These are phyloP conservation scores for Nycticorax nycticorax DNA, from an alignment of 2,113 vertebrate species.

Conservation along the genomic window DNA sequence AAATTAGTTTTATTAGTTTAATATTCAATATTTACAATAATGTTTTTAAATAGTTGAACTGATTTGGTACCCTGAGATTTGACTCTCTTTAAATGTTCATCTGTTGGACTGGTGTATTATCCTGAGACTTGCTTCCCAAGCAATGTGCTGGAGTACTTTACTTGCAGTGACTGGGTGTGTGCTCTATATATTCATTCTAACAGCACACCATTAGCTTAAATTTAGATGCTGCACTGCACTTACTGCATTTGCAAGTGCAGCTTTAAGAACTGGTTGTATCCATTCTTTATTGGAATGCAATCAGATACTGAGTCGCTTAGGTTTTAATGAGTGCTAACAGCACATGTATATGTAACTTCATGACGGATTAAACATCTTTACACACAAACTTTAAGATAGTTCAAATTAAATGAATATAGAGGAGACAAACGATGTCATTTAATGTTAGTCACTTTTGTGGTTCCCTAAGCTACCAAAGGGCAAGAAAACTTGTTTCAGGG, in stretches of 20 bases:
- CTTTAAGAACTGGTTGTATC: not conserved
- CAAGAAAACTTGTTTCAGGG: not conserved
- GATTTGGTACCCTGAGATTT: not conserved
- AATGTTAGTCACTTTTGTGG: not conserved
- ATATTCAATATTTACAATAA: not conserved
- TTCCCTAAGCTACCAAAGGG: not conserved
- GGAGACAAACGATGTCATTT: conserved; percentile 31
- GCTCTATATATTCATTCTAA: not conserved
- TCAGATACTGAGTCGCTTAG: conserved; percentile 34
- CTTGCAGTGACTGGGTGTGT: not conserved
- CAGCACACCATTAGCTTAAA: not conserved
- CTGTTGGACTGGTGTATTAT: not conserved
- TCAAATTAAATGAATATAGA: conserved; percentile 5
- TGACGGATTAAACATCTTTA: conserved; percentile 15
- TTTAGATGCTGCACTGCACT: not conserved
- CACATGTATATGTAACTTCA: not conserved
- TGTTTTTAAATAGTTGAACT: not conserved
- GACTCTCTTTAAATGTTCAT: not conserved
- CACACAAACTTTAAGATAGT: too few species aligned
- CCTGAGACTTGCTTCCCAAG: not conserved
- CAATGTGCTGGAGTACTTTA: not conserved
- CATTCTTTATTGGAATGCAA: conserved; percentile 38
- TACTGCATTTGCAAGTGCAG: not conserved
- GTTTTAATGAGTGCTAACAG: conserved; percentile 16
- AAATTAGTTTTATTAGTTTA: conserved; percentile 19